phyloP scores from a whole-genome alignment of 2,113 vertebrate species.

The Mus pahari region DNA sequence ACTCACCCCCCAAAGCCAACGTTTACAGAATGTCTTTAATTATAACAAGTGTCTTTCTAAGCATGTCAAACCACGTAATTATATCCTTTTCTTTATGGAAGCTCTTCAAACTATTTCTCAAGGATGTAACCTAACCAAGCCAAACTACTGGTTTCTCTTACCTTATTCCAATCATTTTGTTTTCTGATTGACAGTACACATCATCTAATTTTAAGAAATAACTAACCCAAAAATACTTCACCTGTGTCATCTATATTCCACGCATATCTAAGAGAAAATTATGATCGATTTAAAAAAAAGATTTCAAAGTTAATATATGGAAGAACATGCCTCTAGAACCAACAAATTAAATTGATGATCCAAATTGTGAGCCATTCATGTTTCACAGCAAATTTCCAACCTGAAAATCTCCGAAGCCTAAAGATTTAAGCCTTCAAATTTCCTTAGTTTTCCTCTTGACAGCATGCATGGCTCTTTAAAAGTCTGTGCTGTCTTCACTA shows the following conservation, averaged over 20 bases:
- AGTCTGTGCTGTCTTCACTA: background rate
- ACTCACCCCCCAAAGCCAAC: no score
- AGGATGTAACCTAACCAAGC: background rate
- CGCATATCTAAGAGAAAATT: background rate
- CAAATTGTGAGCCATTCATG: background rate
- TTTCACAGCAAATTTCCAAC: conserved; percentile 22
- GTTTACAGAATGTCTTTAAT: background rate
- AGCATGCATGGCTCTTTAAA: background rate
- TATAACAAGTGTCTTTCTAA: background rate
- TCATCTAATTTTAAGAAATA: conserved; percentile 20
- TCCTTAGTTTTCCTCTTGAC: background rate
- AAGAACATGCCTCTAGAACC: background rate
- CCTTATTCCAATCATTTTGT: background rate
- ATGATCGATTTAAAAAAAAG: background rate
- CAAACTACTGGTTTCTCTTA: background rate
- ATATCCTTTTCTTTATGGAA: background rate
- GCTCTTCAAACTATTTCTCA: background rate
- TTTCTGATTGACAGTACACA: background rate
- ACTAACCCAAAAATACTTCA: background rate
- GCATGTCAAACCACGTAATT: background rate
- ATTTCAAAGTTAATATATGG: background rate
- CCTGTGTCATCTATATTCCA: background rate
- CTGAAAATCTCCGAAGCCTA: background rate
- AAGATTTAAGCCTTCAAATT: background rate
- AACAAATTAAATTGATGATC: background rate